Percentiles rank a stretch among this genome's conserved stretches.
Evolutionary conservation across 1,140 invertebrate species (phyloP).

Genomic region (Drosophila funebris): DNA sequence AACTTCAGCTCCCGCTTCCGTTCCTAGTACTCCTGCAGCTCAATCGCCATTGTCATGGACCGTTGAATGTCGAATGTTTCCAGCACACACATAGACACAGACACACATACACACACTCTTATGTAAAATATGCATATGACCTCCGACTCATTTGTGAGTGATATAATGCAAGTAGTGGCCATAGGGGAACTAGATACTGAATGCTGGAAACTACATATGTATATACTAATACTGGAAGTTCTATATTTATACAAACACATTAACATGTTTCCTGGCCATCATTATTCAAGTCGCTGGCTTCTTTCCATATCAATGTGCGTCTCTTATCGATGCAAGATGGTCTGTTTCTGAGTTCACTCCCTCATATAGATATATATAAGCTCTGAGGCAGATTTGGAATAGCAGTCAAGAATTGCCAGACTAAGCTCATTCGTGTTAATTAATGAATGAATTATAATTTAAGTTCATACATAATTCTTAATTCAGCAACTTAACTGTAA

Average conservation of each 20-base stretch:
- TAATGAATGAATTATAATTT: too few relatives aligned
- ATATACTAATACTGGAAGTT: too few relatives aligned
- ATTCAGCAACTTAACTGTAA: too few relatives aligned
- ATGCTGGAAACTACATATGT: too few relatives aligned
- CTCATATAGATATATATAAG: too few relatives aligned
- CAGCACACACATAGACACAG: not conserved
- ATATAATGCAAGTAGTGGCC: slow-evolving; percentile 5
- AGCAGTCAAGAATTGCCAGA: too few relatives aligned
- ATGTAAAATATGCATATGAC: slow-evolving; percentile 18
- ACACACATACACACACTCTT: not conserved
- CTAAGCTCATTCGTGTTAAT: too few relatives aligned
- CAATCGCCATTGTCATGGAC: slow-evolving; percentile 19
- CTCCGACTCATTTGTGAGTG: slow-evolving; percentile 9
- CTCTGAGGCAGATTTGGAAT: too few relatives aligned
- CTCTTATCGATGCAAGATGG: too few relatives aligned
- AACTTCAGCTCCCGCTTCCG: not conserved
- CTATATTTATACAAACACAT: not conserved
- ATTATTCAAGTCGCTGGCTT: not conserved
- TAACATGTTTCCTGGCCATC: not conserved
- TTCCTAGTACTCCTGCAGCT: not conserved
- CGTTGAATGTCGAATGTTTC: slow-evolving; percentile 1
- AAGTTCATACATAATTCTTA: too few relatives aligned
- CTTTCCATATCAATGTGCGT: too few relatives aligned
- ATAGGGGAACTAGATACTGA: not conserved
- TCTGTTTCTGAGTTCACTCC: too few relatives aligned